Percentiles rank a stretch among this genome's conserved stretches.
phyloP scores from a whole-genome alignment of 2,888 invertebrate genomes.

The Tridacna gigas region DNA sequence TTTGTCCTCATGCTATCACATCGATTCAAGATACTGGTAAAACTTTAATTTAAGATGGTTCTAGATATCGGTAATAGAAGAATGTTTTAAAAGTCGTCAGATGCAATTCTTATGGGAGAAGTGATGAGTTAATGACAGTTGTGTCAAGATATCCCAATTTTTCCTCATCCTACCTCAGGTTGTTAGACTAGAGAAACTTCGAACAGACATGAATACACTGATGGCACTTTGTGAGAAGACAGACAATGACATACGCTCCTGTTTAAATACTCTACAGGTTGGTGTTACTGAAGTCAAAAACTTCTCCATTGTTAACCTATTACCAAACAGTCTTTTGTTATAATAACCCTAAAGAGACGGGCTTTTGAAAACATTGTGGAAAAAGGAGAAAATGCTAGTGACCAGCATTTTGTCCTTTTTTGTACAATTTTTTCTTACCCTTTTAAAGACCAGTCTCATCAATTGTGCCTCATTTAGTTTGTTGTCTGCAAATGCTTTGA shows the following conservation, averaged over 20 bases:
- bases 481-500: no score
- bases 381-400: slow-evolving; percentile 1
- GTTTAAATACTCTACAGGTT: slow-evolving; percentile 93
- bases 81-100: neutral
- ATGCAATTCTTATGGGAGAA: neutral
- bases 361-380: neutral
- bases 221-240: slow-evolving; percentile 93
- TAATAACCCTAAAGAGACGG: neutral
- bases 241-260: slow-evolving; percentile 95
- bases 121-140: no score
- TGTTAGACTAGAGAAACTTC: slow-evolving; percentile 88
- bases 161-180: slow-evolving; percentile 75
- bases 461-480: no score
- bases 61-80: no score
- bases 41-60: no score
- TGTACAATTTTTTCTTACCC: no score
- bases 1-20: no score
- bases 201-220: slow-evolving; percentile 90
- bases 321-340: neutral
- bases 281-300: neutral
- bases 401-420: no score
- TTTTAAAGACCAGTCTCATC: no score
- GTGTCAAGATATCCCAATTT: no score
- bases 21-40: no score
- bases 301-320: neutral